These are phyloP conservation scores for Zele albiditarsus DNA, from an alignment of 2,888 invertebrate genomes.

Conservation along the genomic window DNA sequence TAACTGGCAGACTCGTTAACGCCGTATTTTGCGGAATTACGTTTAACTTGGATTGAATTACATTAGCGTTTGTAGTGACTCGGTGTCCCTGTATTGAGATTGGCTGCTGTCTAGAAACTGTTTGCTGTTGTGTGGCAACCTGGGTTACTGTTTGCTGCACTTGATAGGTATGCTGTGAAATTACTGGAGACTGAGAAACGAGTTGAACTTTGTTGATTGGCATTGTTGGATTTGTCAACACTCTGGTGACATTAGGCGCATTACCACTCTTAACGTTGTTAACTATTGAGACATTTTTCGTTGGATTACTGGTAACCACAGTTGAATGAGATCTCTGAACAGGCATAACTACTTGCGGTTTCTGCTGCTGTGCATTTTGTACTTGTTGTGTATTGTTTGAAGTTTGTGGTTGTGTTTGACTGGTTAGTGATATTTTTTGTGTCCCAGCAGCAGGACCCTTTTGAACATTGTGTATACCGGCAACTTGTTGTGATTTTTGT, in stretches of 20 bases:
- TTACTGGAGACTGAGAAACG: conserved; percentile 15
- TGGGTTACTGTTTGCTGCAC: conserved; percentile 34
- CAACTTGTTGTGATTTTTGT: conserved; percentile 38
- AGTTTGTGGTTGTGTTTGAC: conserved; percentile 15
- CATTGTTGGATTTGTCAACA: conserved; percentile 42
- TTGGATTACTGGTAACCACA: conserved; percentile 47
- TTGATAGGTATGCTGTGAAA: conserved; percentile 21
- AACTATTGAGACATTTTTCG: conserved; percentile 31
- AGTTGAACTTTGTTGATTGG: conserved; percentile 28
- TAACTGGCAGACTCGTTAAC: conserved; percentile 24
- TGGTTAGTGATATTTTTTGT: conserved; percentile 49
- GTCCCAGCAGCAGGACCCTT: conserved; percentile 55
- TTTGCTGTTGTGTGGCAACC: conserved; percentile 14
- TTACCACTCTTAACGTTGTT: conserved; percentile 62
- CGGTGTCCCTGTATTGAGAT: conserved; percentile 45
- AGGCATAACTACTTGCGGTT: conserved; percentile 49
- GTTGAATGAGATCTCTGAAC: conserved; percentile 57
- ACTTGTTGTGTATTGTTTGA: conserved; percentile 32
- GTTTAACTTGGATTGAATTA: conserved; percentile 29
- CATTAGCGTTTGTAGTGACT: conserved; percentile 4
- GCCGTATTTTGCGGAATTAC: conserved; percentile 30
- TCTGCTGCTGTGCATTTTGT: conserved; percentile 46
- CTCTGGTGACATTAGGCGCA: conserved; percentile 62
- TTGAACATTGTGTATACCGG: conserved; percentile 57
- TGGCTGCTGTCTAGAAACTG: conserved; percentile 47